Base-by-base conservation (phyloP, 2,797 vertebrate species). In the Distichodus sexfasciatus region DNA sequence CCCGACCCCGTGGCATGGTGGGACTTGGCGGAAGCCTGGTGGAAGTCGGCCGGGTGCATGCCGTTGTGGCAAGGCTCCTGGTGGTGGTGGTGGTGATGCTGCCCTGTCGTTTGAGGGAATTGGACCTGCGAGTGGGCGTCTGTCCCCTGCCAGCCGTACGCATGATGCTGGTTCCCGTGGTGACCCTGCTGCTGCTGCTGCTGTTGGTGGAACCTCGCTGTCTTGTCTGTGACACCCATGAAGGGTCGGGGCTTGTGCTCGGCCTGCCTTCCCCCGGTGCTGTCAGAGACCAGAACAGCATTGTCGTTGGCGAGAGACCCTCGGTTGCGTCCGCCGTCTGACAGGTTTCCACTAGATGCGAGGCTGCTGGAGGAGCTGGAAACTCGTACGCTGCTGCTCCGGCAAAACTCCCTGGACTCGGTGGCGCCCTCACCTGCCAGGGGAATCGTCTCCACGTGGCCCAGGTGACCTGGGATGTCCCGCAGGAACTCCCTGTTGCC, bases 181-280 rank as follows among this genome's bases (percentile, higher is more conserved):
- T 50, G 67, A 2, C 35, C 50, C 31, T 77, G 35, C 41, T 40
- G 77, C 77, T 26, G 85, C 24, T 66, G 36, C 31, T 40, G 90
- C 82, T 87, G 89, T 82, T 93, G 93, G 64, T 95, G 94, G 62
- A 94, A 94, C 69, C 97, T 83, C 0, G 94, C 95, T 0, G 95
- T 90, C 88, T 99, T 99, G 84, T 99, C 97, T 87, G 84, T 98
- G 77, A 99, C 90, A 4, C 97, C 97, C 97, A 99, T 99, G 46
- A 99, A 99, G 0, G 97, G 97, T 43, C 97, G 93, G 0, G 94
- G 91, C 66, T 96, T 94, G 40, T 94, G 87, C 60, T 99, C 97
- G 0, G 85, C 80, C 51, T 86, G 86, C 79, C 85, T 88, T 51
- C n/a, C n/a, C n/a, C 80, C 79, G 55, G 86, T 59, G 7, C 71